Percentiles rank a stretch among this genome's conserved stretches.
Conservation (phyloP, 2,113 vertebrate species). For the Corythaeola cristata region DNA sequence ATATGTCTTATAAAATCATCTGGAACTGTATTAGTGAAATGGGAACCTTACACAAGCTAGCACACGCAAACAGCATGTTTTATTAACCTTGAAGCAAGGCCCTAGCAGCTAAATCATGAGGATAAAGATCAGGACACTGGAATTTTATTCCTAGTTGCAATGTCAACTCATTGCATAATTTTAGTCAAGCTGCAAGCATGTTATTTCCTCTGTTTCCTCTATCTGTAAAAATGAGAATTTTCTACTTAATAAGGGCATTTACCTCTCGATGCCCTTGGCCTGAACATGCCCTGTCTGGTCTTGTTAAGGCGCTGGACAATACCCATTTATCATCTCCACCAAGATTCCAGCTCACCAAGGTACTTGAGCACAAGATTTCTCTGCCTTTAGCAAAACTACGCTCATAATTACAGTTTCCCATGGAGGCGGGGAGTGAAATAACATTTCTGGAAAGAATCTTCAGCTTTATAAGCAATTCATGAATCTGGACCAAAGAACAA, state of each 20-base stretch:
- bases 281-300: neutral
- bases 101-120: neutral
- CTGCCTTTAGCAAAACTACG: neutral
- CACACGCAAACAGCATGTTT: neutral
- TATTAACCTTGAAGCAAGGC: constrained; percentile 47
- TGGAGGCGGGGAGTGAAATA: neutral
- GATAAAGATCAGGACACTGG: constrained; percentile 15
- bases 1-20: neutral
- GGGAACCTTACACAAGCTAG: neutral
- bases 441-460: neutral
- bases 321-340: neutral
- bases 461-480: neutral
- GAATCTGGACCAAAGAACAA: neutral
- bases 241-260: constrained; percentile 2
- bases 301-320: neutral
- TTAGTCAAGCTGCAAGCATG: neutral
- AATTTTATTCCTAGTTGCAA: neutral
- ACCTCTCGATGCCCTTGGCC: neutral
- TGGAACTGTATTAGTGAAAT: neutral
- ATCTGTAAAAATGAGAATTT: neutral
- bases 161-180: neutral
- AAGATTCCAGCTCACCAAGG: neutral
- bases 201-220: constrained; percentile 26
- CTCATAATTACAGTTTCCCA: neutral
- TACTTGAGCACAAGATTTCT: neutral